A percentile compares a stretch with the other conserved stretches of the same genome.
These are phyloP conservation scores for Enteromius anoplus DNA, from an alignment of 2,797 vertebrate species.

Conservation along the genomic window DNA sequence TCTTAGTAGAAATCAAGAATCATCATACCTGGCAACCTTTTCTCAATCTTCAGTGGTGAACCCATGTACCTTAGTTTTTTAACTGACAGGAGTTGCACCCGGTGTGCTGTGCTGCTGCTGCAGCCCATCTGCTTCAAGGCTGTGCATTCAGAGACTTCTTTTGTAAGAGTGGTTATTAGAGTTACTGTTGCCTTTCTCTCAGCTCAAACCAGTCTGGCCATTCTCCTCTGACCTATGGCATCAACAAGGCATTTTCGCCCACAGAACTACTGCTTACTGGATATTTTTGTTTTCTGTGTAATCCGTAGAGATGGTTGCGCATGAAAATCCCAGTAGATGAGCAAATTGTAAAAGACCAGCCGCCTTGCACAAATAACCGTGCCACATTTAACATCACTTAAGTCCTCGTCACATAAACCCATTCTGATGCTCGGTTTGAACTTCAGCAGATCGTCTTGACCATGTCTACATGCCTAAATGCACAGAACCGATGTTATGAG, in stretches of 20 bases:
- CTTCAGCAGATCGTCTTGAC: background rate
- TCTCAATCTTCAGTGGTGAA: background rate
- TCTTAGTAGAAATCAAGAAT: background rate
- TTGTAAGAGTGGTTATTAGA: background rate
- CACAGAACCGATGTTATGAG: background rate
- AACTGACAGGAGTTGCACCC: background rate
- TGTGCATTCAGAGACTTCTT: background rate
- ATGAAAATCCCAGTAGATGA: background rate
- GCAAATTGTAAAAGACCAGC: background rate
- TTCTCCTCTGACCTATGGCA: conserved; percentile 59
- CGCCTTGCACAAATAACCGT: background rate
- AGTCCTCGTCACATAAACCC: background rate
- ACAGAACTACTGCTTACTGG: conserved; percentile 47
- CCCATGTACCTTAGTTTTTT: background rate
- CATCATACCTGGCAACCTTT: background rate
- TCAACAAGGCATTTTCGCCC: conserved; percentile 57
- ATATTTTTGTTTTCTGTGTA: conserved; percentile 25
- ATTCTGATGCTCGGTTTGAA: background rate
- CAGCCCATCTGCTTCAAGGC: background rate
- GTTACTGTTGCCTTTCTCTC: conserved; percentile 13
- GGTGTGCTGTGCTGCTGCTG: background rate
- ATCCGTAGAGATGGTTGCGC: background rate
- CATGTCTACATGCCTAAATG: background rate
- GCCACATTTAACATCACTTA: background rate
- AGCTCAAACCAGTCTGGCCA: conserved; percentile 49